Conservation (phyloP, 2,797 vertebrate species). For the Premnoplex brunnescens region DNA sequence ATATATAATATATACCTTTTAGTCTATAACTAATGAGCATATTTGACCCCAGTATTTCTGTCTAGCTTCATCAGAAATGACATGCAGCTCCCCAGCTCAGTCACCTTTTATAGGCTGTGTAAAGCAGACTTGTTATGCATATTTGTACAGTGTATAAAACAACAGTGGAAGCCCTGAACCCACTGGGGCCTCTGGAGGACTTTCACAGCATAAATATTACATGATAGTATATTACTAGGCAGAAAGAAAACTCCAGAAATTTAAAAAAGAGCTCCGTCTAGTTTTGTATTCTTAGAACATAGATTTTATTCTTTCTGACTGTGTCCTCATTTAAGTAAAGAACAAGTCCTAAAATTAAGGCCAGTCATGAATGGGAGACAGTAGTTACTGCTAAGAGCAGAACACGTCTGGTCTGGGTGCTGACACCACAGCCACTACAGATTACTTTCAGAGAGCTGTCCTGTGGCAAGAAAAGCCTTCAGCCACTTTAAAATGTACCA, state of each 20-base stretch:
- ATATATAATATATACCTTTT: background rate
- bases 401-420: background rate
- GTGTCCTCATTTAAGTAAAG: background rate
- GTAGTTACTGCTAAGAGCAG: background rate
- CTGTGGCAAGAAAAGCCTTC: background rate
- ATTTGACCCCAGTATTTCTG: constrained; percentile 2
- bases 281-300: background rate
- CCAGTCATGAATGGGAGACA: background rate
- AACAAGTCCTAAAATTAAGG: background rate
- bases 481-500: background rate
- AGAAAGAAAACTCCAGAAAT: background rate
- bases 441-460: background rate
- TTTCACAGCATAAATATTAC: background rate
- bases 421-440: background rate
- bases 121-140: background rate
- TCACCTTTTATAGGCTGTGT: background rate
- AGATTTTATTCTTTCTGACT: background rate
- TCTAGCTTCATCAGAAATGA: background rate
- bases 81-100: background rate
- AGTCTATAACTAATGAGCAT: background rate
- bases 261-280: background rate
- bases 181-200: background rate
- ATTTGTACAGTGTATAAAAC: background rate
- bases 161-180: background rate
- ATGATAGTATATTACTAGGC: background rate